Evolutionary conservation across 2,113 vertebrate species (phyloP), one percentile per base, ranked within the genome.

Genomic region (Chamaea fasciata): DNA sequence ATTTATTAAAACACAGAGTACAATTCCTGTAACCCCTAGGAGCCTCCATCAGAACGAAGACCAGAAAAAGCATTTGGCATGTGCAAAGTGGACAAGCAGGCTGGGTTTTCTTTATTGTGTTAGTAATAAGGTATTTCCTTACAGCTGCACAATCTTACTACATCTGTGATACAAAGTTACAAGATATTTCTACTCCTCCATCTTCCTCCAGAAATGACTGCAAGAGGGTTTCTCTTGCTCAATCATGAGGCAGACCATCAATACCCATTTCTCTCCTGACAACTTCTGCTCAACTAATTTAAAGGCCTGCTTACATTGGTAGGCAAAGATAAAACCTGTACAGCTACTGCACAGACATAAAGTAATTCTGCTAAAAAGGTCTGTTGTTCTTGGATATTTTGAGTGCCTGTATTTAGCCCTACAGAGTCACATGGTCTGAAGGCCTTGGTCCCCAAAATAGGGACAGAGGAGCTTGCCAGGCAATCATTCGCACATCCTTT

Each of bases 1-100:
- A 70, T 62, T 70, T 92, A 71, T 56, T 80, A 65, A 85, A 94
- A 76, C 77, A 56, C 27, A 26, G 53, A 87, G 77, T 53, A 65
- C 55, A 80, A 73, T 15, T 82, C 67, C 75, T 76, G 71, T 37
- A 78, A 82, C 7, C 41, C 57, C 52, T 26, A 69, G 30, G 13
- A 87, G 56, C 30, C n/a, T 81, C 63, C 73, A 41, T 31, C 30
- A 87, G 33, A 73, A 53, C 2, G 15, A 77, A 93, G 59, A 75
- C 26, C 12, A 42, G 18, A 53, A 33, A 55, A 56, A n/a, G 35
- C 23, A 23, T 82, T 35, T 52, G 15, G 77, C 33, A 70, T 47
- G 21, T 6, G 22, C 42, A 39, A 68, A 64, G 46, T 7, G 39
- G 35, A 41, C 15, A 69, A 71, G 31, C 9, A 73, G 37, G 35